phyloP scores from a whole-genome alignment of 2,797 vertebrate genomes.

The Xenops minutus region DNA sequence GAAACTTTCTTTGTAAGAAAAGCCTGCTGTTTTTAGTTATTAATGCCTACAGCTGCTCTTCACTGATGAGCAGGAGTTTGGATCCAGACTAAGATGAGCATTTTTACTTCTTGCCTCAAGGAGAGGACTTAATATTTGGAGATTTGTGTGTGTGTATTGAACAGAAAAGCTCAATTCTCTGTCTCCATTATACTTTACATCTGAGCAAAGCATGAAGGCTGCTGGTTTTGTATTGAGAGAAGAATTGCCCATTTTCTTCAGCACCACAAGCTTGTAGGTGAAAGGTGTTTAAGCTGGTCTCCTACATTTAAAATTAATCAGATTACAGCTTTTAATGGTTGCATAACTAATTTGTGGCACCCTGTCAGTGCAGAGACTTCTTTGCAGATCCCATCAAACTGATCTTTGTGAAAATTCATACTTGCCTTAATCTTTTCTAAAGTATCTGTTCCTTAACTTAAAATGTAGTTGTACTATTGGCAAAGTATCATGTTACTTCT shows the following conservation, averaged over 20 bases:
- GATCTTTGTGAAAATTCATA: background rate
- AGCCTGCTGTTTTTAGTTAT: background rate
- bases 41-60: background rate
- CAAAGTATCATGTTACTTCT: background rate
- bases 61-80: background rate
- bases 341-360: slow-evolving; percentile 21
- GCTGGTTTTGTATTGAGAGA: background rate
- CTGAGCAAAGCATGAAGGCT: background rate
- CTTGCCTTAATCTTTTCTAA: slow-evolving; percentile 24
- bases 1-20: background rate
- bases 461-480: background rate
- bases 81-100: background rate
- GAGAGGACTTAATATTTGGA: background rate
- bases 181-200: background rate
- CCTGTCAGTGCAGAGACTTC: background rate
- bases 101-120: background rate
- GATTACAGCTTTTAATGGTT: background rate
- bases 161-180: background rate
- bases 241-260: background rate
- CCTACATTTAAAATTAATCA: background rate
- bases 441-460: background rate
- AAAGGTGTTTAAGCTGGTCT: background rate
- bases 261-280: background rate
- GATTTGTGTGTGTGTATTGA: background rate
- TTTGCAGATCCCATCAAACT: background rate